phyloP scores from a whole-genome alignment of 2,888 invertebrate species.

The Phortica magna region DNA sequence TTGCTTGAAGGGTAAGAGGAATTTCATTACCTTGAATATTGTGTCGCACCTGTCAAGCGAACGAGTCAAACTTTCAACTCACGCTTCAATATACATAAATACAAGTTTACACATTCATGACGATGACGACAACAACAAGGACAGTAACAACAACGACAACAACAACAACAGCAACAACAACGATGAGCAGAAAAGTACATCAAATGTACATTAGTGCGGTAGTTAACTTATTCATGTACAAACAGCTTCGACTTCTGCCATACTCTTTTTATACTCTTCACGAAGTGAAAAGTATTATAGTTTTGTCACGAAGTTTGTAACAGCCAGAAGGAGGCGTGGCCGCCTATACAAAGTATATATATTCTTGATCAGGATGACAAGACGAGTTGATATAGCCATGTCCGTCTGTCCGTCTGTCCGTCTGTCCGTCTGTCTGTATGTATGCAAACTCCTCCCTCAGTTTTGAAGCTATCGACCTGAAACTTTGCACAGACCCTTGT shows the following conservation, averaged over 20 bases:
- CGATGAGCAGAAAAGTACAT: slow-evolving; percentile 58
- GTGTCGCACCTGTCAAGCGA: slow-evolving; percentile 61
- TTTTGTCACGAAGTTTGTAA: too few species aligned
- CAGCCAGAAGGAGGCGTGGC: too few species aligned
- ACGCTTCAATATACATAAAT: background rate
- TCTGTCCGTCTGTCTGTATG: too few species aligned
- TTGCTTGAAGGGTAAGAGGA: background rate
- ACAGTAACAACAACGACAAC: background rate
- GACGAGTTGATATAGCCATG: too few species aligned
- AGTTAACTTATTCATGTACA: slow-evolving; percentile 66
- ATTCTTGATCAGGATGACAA: too few species aligned
- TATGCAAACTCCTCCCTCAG: too few species aligned
- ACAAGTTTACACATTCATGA: slow-evolving; percentile 28
- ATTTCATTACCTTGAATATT: slow-evolving; percentile 24
- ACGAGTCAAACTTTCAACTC: slow-evolving; percentile 54
- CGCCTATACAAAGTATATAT: too few species aligned
- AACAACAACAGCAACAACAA: background rate
- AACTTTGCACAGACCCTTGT: too few species aligned
- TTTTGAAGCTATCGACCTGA: too few species aligned
- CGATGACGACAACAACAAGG: background rate
- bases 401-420: too few species aligned
- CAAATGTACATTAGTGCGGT: slow-evolving; percentile 66
- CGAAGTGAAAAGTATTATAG: too few species aligned
- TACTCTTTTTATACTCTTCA: too few species aligned
- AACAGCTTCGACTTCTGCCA: slow-evolving; percentile 8